These are phyloP conservation scores for Euschistus heros DNA, from an alignment of 1,140 invertebrate species.

Conservation along the genomic window DNA sequence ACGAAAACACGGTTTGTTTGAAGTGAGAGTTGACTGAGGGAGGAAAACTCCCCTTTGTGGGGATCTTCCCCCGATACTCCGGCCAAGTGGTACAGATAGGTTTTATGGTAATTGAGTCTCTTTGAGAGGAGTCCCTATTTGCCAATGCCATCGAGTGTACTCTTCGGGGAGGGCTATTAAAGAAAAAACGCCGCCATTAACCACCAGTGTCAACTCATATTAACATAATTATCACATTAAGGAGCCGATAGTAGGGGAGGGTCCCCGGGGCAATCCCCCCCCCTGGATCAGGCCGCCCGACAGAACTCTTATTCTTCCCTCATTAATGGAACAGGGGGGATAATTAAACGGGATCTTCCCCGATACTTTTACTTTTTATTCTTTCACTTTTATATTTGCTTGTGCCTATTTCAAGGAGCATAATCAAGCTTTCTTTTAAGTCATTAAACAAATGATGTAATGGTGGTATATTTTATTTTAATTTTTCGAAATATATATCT, in stretches of 20 bases:
- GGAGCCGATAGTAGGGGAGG: background rate
- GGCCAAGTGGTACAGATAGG: slow-evolving; percentile 14
- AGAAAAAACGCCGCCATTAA: slow-evolving; percentile 6
- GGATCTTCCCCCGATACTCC: background rate
- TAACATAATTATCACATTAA: slow-evolving; percentile 16
- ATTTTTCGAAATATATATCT: no score
- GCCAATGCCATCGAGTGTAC: slow-evolving; percentile 12
- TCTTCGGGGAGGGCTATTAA: slow-evolving; percentile 6
- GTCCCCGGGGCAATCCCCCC: background rate
- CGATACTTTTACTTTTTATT: no score
- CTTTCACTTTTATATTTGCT: no score
- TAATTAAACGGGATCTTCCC: background rate
- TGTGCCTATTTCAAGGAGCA: no score
- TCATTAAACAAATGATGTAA: no score
- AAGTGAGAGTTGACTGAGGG: slow-evolving; percentile 6
- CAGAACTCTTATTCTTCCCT: background rate
- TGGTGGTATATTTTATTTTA: no score
- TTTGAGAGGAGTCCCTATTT: slow-evolving; percentile 11
- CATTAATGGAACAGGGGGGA: background rate
- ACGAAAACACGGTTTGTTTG: slow-evolving; percentile 12
- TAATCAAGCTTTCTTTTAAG: no score
- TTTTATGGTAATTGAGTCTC: slow-evolving; percentile 17
- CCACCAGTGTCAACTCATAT: slow-evolving; percentile 17
- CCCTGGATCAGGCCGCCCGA: background rate
- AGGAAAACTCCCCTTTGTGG: slow-evolving; percentile 1